Percentiles rank a stretch among this genome's conserved stretches.
phyloP scores from a whole-genome alignment of 2,113 vertebrate species.

The Numida meleagris region DNA sequence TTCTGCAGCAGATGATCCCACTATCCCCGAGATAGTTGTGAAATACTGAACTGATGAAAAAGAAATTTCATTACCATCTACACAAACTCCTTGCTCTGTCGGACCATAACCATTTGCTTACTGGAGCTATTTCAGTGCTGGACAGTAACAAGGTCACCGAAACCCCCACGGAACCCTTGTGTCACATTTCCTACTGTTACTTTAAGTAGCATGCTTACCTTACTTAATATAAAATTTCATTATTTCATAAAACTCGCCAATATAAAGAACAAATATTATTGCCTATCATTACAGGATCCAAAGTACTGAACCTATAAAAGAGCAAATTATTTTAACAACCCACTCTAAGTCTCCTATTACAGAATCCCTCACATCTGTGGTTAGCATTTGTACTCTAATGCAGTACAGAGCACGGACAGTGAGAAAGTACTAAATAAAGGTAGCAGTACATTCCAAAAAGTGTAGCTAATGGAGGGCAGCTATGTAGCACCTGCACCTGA shows the following conservation, averaged over 20 bases:
- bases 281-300: not conserved
- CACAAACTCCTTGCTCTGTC: not conserved
- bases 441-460: not conserved
- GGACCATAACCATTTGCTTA: not conserved
- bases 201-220: not conserved
- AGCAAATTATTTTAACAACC: not conserved
- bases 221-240: not conserved
- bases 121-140: not conserved
- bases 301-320: not conserved
- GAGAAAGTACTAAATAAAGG: not conserved
- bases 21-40: not conserved
- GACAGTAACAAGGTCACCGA: not conserved
- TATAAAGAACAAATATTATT: not conserved
- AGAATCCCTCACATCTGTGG: not conserved
- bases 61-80: slow-evolving; percentile 12
- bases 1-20: not conserved
- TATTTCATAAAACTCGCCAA: slow-evolving; percentile 27
- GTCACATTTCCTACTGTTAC: not conserved
- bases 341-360: not conserved
- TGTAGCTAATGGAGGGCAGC: not conserved
- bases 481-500: not conserved
- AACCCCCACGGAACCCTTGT: not conserved
- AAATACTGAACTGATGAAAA: slow-evolving; percentile 37
- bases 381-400: not conserved
- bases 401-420: not conserved